Evolutionary conservation across 1,140 invertebrate species (phyloP), one percentile per base, ranked within the genome.

Genomic region (Steinernema feltiae): DNA sequence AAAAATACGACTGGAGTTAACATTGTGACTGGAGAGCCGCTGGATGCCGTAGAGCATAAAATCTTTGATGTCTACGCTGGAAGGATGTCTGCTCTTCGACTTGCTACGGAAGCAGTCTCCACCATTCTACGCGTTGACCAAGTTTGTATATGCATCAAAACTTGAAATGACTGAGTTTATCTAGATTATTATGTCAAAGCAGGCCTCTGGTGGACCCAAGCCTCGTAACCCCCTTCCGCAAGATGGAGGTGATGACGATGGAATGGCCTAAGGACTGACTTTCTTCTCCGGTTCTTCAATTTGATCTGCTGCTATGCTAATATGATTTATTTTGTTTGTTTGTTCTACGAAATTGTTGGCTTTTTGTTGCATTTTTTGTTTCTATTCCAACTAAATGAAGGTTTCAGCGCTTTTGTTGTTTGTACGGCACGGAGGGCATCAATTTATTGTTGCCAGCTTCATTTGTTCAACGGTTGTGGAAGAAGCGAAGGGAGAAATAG

Each of bases 111-210:
- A 79, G 94, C 94, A 17, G 94, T 95, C 0, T 91, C 91, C 72
- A 98, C 96, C 0, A 92, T 99, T 82, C 89, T 99, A 1, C 92
- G 93, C 87, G 93, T 99, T n/a, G 95, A 99, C 89, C 89, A 90
- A 84, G 89, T 89, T 80, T 30, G 76, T 78, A 21, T 3, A 3
- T 15, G 53, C 24, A 15, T 63, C 24, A 3, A n/a, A n/a, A 32
- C 27, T 46, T n/a, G 21, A 24, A 48, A 2, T 76, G 3, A 12
- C 31, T 32, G 21, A 78, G 17, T 32, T 27, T 7, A 73, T 76
- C 46, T 35, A 72, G 76, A 86, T 85, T 27, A 85, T 85, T 27
- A 84, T 85, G 82, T 77, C 84, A 12, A 85, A 85, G 71, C 84
- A 76, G 32, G 79, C 82, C 12, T 79, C 84, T 32, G 84, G 84